Evolutionary conservation across 2,797 vertebrate genomes (phyloP).

Genomic region (Atherinosoma microstoma): DNA sequence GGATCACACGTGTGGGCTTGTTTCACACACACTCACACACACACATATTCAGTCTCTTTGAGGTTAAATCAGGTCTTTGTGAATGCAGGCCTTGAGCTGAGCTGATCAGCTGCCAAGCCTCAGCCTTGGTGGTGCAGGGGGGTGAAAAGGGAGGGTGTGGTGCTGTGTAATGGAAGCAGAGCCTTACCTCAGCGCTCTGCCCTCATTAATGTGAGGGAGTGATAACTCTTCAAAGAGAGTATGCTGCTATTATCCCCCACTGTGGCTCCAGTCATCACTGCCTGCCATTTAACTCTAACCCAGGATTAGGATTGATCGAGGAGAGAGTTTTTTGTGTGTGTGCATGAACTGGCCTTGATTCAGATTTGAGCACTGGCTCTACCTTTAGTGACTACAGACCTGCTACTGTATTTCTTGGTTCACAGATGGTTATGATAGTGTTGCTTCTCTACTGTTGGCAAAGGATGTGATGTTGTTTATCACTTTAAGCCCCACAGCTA

Average conservation of each 20-base stretch:
- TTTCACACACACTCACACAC: slow-evolving; percentile 37
- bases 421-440: background rate
- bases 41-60: slow-evolving; percentile 14
- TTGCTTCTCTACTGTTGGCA: slow-evolving; percentile 9
- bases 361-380: slow-evolving; percentile 23
- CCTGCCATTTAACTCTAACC: slow-evolving; percentile 60
- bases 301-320: slow-evolving; percentile 46
- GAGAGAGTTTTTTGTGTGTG: slow-evolving; percentile 44
- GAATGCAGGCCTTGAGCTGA: slow-evolving; percentile 60
- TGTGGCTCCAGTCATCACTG: slow-evolving; percentile 55
- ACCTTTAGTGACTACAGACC: slow-evolving; percentile 29
- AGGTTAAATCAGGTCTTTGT: slow-evolving; percentile 70
- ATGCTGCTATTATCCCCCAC: slow-evolving; percentile 64
- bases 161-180: slow-evolving; percentile 55
- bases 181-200: slow-evolving; percentile 69
- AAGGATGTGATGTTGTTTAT: background rate
- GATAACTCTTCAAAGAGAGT: slow-evolving; percentile 76
- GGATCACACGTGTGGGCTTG: slow-evolving; percentile 62
- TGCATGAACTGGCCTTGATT: slow-evolving; percentile 20
- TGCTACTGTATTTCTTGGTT: slow-evolving; percentile 12
- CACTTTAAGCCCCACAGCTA: background rate
- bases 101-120: slow-evolving; percentile 73
- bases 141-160: slow-evolving; percentile 40
- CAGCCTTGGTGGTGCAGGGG: slow-evolving; percentile 52
- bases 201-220: slow-evolving; percentile 76